Percentiles rank a stretch among this genome's conserved stretches.
Evolutionary conservation across 2,888 invertebrate species (phyloP).

Genomic region (Pristionchus arcanus): DNA sequence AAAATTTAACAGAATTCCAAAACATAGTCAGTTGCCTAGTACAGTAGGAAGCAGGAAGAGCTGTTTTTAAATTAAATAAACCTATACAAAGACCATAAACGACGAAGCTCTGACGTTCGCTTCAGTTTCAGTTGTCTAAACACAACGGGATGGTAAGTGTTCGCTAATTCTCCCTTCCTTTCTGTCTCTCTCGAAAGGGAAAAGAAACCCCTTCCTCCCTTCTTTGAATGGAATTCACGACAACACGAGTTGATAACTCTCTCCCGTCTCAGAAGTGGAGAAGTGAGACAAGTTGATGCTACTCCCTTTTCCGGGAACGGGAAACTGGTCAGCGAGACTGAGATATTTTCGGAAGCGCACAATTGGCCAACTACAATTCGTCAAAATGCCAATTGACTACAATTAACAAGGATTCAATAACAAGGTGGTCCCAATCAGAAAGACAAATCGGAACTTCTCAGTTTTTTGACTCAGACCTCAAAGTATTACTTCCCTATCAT

Average conservation of each 20-base stretch:
- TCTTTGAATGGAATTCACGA: slow-evolving; percentile 4
- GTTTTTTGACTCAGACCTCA: too few relatives aligned
- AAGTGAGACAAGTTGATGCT: not conserved
- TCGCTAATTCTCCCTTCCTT: not conserved
- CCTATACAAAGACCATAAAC: too few relatives aligned
- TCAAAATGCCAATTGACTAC: not conserved
- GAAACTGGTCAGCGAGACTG: not conserved
- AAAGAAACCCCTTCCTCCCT: not conserved
- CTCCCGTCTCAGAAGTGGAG: not conserved
- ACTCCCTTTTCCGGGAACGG: not conserved
- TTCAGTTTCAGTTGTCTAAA: not conserved
- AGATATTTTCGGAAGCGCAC: not conserved
- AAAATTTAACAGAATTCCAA: too few relatives aligned
- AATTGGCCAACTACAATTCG: not conserved
- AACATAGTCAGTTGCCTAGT: too few relatives aligned
- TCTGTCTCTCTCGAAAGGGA: not conserved
- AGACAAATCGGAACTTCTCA: too few relatives aligned
- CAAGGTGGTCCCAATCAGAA: not conserved
- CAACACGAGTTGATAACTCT: slow-evolving; percentile 30
- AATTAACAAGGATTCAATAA: not conserved
- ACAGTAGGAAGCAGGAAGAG: too few relatives aligned
- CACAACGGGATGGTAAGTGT: not conserved
- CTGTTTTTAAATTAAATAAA: too few relatives aligned
- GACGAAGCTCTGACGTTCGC: too few relatives aligned
- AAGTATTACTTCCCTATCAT: too few relatives aligned